These are phyloP conservation scores for Lutjanus campechanus DNA, from an alignment of 2,797 vertebrate species.

Conservation along the genomic window DNA sequence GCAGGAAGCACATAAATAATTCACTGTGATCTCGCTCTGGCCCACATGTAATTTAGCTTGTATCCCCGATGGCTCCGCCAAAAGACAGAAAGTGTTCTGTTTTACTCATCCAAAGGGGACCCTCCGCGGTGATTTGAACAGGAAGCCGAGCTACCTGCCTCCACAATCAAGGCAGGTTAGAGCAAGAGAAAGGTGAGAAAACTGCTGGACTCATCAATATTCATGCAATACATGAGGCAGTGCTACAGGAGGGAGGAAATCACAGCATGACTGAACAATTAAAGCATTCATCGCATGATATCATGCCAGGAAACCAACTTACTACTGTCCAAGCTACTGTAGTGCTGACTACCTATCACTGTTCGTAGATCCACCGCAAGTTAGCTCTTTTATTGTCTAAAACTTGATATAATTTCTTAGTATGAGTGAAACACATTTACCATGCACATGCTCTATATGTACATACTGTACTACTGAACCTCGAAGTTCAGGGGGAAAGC, in stretches of 20 bases:
- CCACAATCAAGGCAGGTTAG: slow-evolving; percentile 4
- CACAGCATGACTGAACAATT: slow-evolving; percentile 45
- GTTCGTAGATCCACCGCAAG: background rate
- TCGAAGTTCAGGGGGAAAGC: background rate
- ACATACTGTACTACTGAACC: background rate
- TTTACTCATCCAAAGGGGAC: slow-evolving; percentile 38
- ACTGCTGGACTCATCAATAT: slow-evolving; percentile 44
- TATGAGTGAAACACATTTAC: background rate
- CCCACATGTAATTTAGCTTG: slow-evolving; percentile 71
- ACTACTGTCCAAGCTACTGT: too few species aligned
- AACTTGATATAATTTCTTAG: background rate
- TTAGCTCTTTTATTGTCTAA: background rate
- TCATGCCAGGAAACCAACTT: slow-evolving; percentile 18
- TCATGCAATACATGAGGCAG: slow-evolving; percentile 13
- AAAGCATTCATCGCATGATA: slow-evolving; percentile 37
- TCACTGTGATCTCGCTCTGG: slow-evolving; percentile 66
- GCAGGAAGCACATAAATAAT: slow-evolving; percentile 67
- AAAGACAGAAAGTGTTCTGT: slow-evolving; percentile 51
- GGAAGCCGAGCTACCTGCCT: slow-evolving; percentile 33
- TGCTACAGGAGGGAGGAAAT: slow-evolving; percentile 1
- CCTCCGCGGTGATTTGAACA: slow-evolving; percentile 23
- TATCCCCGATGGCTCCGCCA: slow-evolving; percentile 52
- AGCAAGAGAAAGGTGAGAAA: slow-evolving; percentile 39
- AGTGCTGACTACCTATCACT: background rate
- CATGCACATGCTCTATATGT: background rate